Percentiles rank a stretch among this genome's conserved stretches.
Evolutionary conservation across 37 sponge, comb jelly and placozoan genomes (phyloP).

Genomic region (Tethya wilhelma): DNA sequence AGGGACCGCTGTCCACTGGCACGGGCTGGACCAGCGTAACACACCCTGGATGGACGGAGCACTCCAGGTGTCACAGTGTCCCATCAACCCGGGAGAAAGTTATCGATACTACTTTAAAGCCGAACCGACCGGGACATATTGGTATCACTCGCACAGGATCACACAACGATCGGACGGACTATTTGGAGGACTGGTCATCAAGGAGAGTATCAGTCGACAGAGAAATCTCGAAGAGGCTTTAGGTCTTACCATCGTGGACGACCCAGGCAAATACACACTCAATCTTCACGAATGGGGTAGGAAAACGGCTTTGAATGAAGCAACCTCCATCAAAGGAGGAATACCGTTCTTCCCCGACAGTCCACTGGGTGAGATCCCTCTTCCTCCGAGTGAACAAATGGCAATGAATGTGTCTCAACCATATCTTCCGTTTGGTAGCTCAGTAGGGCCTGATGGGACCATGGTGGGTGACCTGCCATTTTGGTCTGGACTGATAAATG

Average conservation of each 20-base stretch:
- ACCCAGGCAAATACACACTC: conserved; percentile 60
- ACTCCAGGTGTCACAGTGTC: conserved; percentile 74
- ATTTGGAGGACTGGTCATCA: conserved; percentile 71
- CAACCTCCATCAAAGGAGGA: conserved; percentile 21
- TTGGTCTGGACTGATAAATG: conserved; percentile 80
- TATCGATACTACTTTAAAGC: conserved; percentile 70
- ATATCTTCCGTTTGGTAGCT: conserved; percentile 9
- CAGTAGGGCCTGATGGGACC: conserved; percentile 48
- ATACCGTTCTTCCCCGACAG: conserved; percentile 27
- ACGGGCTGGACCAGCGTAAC: conserved; percentile 74
- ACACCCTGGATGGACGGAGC: conserved; percentile 88
- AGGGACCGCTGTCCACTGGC: conserved; percentile 79
- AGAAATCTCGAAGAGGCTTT: neutral
- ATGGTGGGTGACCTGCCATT: conserved; percentile 46
- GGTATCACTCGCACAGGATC: conserved; percentile 85
- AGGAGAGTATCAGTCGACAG: conserved; percentile 14
- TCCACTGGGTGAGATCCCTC: conserved; percentile 29
- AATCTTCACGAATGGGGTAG: conserved; percentile 63
- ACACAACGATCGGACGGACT: conserved; percentile 70
- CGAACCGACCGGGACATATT: conserved; percentile 72
- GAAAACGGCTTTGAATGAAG: conserved; percentile 27
- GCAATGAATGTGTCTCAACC: conserved; percentile 3
- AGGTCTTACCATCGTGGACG: conserved; percentile 19
- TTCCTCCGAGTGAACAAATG: conserved; percentile 16
- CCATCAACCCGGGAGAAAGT: conserved; percentile 55